Evolutionary conservation across 1,140 invertebrate genomes (phyloP).

Genomic region (Drosophila quadrilineata): DNA sequence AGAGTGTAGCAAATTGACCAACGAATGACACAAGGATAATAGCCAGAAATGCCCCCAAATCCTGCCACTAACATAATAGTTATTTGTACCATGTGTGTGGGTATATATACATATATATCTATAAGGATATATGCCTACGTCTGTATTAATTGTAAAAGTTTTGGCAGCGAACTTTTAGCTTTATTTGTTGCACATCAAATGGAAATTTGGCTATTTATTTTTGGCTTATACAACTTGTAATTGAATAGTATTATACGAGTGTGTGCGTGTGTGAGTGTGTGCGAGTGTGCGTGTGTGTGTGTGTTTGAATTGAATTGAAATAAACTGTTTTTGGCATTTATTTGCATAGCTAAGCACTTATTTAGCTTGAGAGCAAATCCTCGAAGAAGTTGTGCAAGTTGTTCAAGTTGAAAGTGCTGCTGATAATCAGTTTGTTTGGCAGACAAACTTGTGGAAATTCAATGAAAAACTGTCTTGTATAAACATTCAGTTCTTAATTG

Average conservation of each 20-base stretch:
- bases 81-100: slow-evolving; percentile 8
- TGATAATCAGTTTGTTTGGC: neutral
- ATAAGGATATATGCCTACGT: neutral
- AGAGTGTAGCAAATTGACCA: slow-evolving; percentile 39
- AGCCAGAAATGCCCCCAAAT: slow-evolving; percentile 11
- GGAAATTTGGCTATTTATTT: slow-evolving; percentile 58
- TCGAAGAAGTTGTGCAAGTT: too few relatives aligned
- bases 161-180: slow-evolving; percentile 36
- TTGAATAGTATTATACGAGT: slow-evolving; percentile 50
- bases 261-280: neutral
- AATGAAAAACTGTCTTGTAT: neutral
- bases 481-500: neutral
- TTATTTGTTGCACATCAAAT: slow-evolving; percentile 29
- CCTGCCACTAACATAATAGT: slow-evolving; percentile 3
- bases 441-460: neutral
- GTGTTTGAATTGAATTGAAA: slow-evolving; percentile 26
- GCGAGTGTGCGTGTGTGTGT: neutral
- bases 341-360: too few relatives aligned
- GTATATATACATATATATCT: neutral
- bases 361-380: slow-evolving; percentile 18
- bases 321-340: slow-evolving; percentile 25
- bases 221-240: slow-evolving; percentile 53
- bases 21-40: slow-evolving; percentile 22
- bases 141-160: slow-evolving; percentile 66
- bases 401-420: neutral